These are phyloP conservation scores for Dicrurus megarhynchus DNA, from an alignment of 2,113 vertebrate genomes.

Conservation along the genomic window DNA sequence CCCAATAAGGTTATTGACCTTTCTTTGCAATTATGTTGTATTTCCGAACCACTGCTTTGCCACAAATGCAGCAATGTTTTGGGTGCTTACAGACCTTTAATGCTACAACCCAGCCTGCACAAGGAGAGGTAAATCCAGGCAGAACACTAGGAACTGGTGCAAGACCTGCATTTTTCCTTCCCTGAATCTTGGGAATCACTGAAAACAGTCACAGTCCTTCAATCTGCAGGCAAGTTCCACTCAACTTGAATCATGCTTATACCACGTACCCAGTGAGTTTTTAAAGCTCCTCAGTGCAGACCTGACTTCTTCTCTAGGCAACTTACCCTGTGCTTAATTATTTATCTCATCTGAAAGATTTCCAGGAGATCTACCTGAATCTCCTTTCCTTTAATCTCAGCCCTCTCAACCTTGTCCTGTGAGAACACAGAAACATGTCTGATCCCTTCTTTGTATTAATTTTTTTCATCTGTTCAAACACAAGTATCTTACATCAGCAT, in stretches of 20 bases:
- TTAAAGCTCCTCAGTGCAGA: background rate
- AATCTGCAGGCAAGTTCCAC: background rate
- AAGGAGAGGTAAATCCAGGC: background rate
- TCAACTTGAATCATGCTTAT: background rate
- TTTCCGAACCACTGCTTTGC: background rate
- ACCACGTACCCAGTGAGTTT: background rate
- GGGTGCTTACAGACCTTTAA: background rate
- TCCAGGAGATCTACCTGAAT: background rate
- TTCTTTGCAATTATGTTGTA: background rate
- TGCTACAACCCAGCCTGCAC: background rate
- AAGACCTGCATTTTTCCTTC: background rate
- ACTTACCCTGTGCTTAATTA: background rate
- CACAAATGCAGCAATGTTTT: background rate
- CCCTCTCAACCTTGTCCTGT: background rate
- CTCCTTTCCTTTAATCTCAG: background rate
- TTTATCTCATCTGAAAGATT: background rate
- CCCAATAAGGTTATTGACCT: background rate
- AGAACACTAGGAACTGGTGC: background rate
- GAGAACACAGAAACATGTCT: background rate
- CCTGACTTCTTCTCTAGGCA: background rate
- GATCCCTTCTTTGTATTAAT: background rate
- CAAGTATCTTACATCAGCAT: background rate
- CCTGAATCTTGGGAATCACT: background rate
- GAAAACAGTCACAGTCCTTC: background rate
- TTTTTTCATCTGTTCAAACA: background rate